These are phyloP conservation scores for Neogale vison DNA, from an alignment of 2,113 vertebrate genomes.

Conservation along the genomic window DNA sequence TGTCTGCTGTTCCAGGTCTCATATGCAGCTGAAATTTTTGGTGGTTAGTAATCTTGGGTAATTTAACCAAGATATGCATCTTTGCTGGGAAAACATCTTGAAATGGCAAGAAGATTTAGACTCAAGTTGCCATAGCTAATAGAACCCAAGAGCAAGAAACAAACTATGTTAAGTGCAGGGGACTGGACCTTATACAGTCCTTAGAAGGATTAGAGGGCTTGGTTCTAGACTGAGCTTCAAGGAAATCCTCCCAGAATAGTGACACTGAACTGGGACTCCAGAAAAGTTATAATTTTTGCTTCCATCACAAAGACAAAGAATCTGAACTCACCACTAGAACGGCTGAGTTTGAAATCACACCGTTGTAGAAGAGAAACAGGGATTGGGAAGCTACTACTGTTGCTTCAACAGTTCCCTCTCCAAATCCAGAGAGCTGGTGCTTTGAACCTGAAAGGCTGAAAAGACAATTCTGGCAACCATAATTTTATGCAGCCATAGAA, in stretches of 20 bases:
- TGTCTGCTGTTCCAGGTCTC: not conserved
- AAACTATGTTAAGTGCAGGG: not conserved
- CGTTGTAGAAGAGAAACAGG: not conserved
- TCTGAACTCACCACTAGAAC: not conserved
- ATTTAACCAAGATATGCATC: not conserved
- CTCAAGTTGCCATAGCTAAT: not conserved
- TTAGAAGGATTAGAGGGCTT: not conserved
- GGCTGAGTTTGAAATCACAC: not conserved
- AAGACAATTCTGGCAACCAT: not conserved
- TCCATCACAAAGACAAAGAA: not conserved
- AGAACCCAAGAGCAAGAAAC: not conserved
- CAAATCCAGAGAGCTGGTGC: not conserved
- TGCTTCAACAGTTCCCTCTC: not conserved
- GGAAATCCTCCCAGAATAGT: not conserved
- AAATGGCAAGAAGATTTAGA: not conserved
- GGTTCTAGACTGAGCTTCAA: not conserved
- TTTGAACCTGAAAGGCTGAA: not conserved
- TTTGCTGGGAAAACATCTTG: not conserved
- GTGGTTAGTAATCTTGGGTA: not conserved
- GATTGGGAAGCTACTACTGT: not conserved
- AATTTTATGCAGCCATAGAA: not conserved
- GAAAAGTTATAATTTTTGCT: fast-evolving
- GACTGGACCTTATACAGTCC: not conserved
- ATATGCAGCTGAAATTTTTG: not conserved
- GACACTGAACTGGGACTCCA: not conserved